Evolutionary conservation across 2,113 vertebrate species (phyloP).

Genomic region (Lasiurus cinereus): DNA sequence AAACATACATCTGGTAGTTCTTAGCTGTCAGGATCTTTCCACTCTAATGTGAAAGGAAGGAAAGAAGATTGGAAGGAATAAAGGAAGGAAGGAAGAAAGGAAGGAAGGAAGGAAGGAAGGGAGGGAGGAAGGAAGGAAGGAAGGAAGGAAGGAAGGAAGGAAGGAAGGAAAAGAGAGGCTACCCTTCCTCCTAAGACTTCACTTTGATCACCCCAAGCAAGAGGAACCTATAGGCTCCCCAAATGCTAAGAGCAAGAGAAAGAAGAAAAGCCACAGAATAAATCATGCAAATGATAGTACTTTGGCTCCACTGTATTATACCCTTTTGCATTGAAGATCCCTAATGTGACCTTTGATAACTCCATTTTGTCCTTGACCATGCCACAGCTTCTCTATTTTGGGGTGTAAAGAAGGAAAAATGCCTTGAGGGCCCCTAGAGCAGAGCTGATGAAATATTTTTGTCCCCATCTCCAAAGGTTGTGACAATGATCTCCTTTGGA

Average conservation of each 20-base stretch:
- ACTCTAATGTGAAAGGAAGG: neutral
- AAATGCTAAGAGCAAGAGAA: neutral
- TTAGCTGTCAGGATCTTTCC: too few species aligned
- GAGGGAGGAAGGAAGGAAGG: neutral
- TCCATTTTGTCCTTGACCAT: neutral
- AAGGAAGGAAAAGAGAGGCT: neutral
- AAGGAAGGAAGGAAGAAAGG: neutral
- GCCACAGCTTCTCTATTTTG: neutral
- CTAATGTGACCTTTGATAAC: neutral
- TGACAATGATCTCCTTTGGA: neutral
- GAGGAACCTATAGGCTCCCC: neutral
- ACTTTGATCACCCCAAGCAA: neutral
- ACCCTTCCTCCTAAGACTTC: neutral
- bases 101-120: neutral
- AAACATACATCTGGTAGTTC: too few species aligned
- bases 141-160: neutral
- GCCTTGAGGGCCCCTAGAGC: neutral
- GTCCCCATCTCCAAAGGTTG: neutral
- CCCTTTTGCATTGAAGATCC: neutral
- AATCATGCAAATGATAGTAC: neutral
- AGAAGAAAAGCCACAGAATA: neutral
- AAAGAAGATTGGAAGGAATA: too few species aligned
- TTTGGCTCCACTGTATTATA: neutral
- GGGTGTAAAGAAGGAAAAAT: neutral
- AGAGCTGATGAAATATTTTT: neutral